phyloP scores from a whole-genome alignment of 2,797 vertebrate species.

The Tauraco hartlaubi region DNA sequence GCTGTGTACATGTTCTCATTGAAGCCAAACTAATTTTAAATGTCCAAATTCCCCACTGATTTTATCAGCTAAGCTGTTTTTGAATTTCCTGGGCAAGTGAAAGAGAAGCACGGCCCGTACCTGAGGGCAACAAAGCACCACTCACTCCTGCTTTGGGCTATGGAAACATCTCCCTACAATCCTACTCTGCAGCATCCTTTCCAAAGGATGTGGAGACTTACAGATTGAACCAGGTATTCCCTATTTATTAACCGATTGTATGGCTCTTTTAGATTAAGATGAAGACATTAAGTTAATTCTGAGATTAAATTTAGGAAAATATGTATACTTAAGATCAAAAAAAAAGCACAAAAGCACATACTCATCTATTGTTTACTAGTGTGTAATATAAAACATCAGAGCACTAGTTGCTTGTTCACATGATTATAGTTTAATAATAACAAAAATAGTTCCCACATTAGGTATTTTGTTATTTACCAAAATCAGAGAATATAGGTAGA shows the following conservation, averaged over 20 bases:
- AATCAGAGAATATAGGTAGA: not conserved
- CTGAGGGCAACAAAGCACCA: not conserved
- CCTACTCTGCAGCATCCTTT: not conserved
- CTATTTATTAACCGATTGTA: not conserved
- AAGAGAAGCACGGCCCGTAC: not conserved
- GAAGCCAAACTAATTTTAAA: not conserved
- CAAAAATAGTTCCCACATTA: not conserved
- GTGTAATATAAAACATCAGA: not conserved
- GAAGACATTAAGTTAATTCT: not conserved
- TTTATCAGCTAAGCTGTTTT: not conserved
- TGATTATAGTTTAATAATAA: not conserved
- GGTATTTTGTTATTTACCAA: not conserved
- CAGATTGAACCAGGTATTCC: not conserved
- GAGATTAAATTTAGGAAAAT: not conserved
- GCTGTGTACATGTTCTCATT: not conserved
- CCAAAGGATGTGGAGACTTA: not conserved
- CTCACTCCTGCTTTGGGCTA: not conserved
- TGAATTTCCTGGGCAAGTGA: not conserved
- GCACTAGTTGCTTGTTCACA: not conserved
- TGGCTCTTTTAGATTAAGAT: not conserved
- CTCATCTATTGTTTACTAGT: not conserved
- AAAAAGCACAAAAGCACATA: not conserved
- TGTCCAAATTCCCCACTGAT: not conserved
- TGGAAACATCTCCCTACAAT: not conserved
- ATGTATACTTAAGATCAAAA: not conserved